Conservation (phyloP, 1,140 invertebrate genomes). For the Apis florea region DNA sequence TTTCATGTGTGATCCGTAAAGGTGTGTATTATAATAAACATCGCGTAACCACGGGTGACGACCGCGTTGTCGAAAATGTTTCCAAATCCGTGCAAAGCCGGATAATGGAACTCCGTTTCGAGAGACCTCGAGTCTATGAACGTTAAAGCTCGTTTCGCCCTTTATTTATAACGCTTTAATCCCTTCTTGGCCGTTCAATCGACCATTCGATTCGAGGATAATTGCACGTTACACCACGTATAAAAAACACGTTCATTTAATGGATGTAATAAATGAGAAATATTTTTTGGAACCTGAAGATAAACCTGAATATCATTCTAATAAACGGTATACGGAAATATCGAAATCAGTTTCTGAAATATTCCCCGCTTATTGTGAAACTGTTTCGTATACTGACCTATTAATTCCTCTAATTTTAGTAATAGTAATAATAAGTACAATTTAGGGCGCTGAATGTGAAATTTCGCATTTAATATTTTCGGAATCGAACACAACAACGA, state of each 20-base stretch:
- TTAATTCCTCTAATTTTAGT: no score
- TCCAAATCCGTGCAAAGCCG: neutral
- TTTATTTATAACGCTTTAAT: conserved; percentile 23
- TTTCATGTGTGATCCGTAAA: neutral
- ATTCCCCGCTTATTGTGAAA: no score
- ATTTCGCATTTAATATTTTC: no score
- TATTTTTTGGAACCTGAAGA: no score
- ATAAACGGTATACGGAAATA: no score
- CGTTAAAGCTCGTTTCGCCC: neutral
- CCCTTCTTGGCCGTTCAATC: neutral
- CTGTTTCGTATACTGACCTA: no score
- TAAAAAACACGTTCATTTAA: neutral
- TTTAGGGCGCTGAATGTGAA: no score
- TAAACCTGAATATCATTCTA: no score
- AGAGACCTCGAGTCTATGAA: neutral
- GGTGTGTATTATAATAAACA: neutral
- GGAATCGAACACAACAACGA: no score
- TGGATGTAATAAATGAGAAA: no score
- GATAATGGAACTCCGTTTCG: conserved; percentile 1
- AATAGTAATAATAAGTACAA: no score
- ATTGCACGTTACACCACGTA: neutral
- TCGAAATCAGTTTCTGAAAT: no score
- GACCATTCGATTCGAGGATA: neutral
- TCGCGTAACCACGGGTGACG: neutral
- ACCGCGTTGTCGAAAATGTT: neutral